Conservation (phyloP, 1,140 invertebrate genomes). For the Diploscapter pachys region DNA sequence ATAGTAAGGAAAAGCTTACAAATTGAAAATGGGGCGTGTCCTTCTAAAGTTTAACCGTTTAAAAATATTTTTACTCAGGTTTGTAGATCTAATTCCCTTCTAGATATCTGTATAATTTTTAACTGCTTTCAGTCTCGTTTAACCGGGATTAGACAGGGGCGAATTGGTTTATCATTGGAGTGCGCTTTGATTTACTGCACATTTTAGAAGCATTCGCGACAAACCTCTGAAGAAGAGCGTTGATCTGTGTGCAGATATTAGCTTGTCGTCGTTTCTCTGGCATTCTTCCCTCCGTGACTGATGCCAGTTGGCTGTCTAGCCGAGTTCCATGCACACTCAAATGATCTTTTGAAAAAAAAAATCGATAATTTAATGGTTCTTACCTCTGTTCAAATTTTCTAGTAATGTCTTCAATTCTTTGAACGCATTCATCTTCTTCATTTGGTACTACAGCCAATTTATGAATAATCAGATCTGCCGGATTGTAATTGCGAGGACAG, state of each 20-base stretch:
- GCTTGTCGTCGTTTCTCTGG: conserved; percentile 40
- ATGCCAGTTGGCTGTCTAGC: conserved; percentile 33
- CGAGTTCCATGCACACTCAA: conserved; percentile 17
- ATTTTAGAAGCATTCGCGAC: neutral
- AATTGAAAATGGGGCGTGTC: too few species aligned
- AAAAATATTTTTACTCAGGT: too few species aligned
- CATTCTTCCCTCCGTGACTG: conserved; percentile 1
- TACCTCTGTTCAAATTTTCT: conserved; percentile 41
- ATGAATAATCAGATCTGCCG: conserved; percentile 71
- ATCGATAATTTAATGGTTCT: neutral
- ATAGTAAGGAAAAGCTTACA: too few species aligned
- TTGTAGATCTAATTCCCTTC: too few species aligned
- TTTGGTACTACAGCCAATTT: conserved; percentile 67
- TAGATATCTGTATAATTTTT: too few species aligned
- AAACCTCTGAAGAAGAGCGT: conserved; percentile 11
- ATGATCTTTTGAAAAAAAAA: neutral
- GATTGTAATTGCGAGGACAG: conserved; percentile 69
- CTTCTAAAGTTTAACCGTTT: too few species aligned
- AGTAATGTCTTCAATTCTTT: conserved; percentile 48
- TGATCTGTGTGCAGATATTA: conserved; percentile 38
- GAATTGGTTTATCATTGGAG: too few species aligned
- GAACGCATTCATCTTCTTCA: conserved; percentile 56
- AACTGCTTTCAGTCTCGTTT: too few species aligned
- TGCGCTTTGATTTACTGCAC: neutral
- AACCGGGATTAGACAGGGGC: too few species aligned